Evolutionary conservation across 2,888 invertebrate species (phyloP), one percentile per base, ranked within the genome.

Genomic region (Xanthorhoe spadicearia): DNA sequence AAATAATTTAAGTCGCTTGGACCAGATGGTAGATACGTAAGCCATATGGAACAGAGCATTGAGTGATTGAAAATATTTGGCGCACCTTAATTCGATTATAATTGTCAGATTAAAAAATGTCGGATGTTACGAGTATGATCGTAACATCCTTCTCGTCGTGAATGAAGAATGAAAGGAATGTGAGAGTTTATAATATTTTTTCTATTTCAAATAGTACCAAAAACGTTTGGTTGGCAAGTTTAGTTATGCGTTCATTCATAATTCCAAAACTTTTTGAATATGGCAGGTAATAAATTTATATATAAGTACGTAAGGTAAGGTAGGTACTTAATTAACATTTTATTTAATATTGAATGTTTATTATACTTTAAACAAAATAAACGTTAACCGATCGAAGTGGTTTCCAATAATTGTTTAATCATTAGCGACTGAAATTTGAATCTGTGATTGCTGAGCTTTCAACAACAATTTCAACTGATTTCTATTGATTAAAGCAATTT

Each of bases 341-440:
- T 13, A 43, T 43, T 43, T 5, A 13, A 43, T 13, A 38, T 10
- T n/a, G 10, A 38, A 13, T 38, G 38, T 13, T 38, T 13, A 38
- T 19, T 23, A 38, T 52, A 3, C 28, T 52, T 13, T 48, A 1
- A 18, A 52, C 18, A 53, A 53, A 15, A 43, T 17, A 53, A 46
- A 61, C 60, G 13, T 17, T 52, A 52, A 54, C 46, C n/a, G 8
- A 32, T 56, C 15, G 13, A 51, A 62, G 19, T 15, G 13, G 13
- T 58, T 51, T 59, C 55, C 17, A 55, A 55, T 51, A 62, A 66
- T 18, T 63, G 62, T 62, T 59, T 51, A 52, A 46, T 62, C 55
- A 55, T 66, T 66, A 51, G n/a, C 46, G 19, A 59, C 35, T 32
- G 55, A 59, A 51, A 59, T 66, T 62, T 15, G 38, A 66, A 49